phyloP scores from a whole-genome alignment of 2,113 vertebrate genomes.

The Lota lota region DNA sequence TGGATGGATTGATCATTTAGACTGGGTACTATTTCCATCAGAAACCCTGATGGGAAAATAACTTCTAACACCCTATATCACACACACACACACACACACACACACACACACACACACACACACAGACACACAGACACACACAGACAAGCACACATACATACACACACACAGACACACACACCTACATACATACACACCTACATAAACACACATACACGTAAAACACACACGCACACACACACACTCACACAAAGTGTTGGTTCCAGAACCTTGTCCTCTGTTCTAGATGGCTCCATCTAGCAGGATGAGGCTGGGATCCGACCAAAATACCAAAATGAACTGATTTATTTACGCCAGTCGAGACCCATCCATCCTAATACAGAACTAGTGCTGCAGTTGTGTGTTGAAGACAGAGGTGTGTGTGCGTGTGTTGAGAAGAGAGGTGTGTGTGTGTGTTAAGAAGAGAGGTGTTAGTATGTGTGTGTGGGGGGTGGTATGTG shows the following conservation, averaged over 20 bases:
- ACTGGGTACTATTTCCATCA: no score
- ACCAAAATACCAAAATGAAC: conserved; percentile 53
- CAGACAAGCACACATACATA: no score
- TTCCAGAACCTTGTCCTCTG: conserved; percentile 50
- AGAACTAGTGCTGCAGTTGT: conserved; percentile 63
- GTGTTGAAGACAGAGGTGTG: conserved; percentile 41
- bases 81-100: no score
- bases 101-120: conserved; percentile 25
- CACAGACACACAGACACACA: background rate
- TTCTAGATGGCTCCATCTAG: conserved; percentile 51
- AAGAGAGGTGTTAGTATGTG: no score
- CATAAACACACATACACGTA: background rate
- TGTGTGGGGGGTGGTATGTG: no score
- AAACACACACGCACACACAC: conserved; percentile 32
- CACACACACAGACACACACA: conserved; percentile 53
- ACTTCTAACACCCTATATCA: no score
- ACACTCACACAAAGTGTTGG: conserved; percentile 57
- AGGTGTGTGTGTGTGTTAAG: no score
- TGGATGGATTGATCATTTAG: background rate
- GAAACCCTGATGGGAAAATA: no score
- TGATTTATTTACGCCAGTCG: conserved; percentile 65
- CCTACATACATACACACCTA: conserved; percentile 32
- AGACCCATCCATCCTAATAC: conserved; percentile 71
- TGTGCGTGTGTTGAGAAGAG: conserved; percentile 11
- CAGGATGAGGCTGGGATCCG: conserved; percentile 46